Percentiles rank a stretch among this genome's conserved stretches.
phyloP scores from a whole-genome alignment of 2,113 vertebrate species.

The Ceyx cyanopectus region DNA sequence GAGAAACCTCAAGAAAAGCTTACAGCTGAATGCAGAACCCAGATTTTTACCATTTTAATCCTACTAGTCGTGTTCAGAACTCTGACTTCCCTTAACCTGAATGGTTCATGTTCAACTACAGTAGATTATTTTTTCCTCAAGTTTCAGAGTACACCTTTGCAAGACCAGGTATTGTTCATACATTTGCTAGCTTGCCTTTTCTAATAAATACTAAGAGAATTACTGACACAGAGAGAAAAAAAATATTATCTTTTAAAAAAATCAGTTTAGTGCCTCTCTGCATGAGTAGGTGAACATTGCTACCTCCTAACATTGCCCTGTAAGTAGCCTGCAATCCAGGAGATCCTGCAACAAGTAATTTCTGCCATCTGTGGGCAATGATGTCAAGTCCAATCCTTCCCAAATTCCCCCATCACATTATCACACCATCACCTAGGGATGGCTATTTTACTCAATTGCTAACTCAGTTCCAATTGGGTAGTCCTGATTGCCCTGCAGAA shows the following conservation, averaged over 20 bases:
- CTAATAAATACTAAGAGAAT: not conserved
- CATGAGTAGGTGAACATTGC: not conserved
- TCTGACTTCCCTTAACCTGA: not conserved
- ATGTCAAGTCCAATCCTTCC: not conserved
- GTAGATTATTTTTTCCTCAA: not conserved
- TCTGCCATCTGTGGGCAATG: not conserved
- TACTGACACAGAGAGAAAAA: not conserved
- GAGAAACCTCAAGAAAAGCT: not conserved
- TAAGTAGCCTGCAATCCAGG: not conserved
- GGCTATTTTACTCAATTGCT: not conserved
- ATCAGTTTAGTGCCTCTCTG: not conserved
- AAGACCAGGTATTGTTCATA: not conserved
- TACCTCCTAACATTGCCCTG: too few relatives aligned
- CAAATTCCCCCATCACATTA: not conserved
- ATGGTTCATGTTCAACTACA: not conserved
- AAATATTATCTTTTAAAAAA: not conserved
- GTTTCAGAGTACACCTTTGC: not conserved
- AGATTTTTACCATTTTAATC: not conserved
- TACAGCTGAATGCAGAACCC: not conserved
- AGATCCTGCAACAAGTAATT: not conserved
- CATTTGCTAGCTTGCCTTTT: not conserved
- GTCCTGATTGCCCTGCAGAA: not conserved
- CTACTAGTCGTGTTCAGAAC: not conserved
- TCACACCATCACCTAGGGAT: not conserved
- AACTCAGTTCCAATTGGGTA: fast-evolving